A percentile compares a stretch with the other conserved stretches of the same genome.
These are phyloP conservation scores for Entomobrya proxima DNA, from an alignment of 2,888 invertebrate species.

Conservation along the genomic window DNA sequence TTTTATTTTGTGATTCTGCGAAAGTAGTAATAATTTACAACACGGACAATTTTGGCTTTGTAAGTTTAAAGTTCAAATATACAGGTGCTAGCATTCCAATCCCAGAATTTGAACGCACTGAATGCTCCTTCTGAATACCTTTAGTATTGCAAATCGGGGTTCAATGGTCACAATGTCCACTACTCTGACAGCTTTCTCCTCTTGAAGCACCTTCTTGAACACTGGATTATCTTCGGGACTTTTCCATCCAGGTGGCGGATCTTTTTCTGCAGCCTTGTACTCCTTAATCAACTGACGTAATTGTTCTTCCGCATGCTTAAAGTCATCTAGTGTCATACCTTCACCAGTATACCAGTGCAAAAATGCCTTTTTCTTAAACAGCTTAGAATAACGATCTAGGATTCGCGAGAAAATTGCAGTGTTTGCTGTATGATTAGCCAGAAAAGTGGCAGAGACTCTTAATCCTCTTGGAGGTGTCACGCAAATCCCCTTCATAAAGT, in stretches of 20 bases:
- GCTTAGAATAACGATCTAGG: slow-evolving; percentile 21
- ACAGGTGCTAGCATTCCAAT: slow-evolving; percentile 13
- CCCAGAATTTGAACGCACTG: slow-evolving; percentile 33
- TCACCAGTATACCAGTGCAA: too few relatives aligned
- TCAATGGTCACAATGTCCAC: slow-evolving; percentile 39
- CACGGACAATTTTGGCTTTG: too few relatives aligned
- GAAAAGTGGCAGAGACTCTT: slow-evolving; percentile 45
- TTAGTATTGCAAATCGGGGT: slow-evolving; percentile 4
- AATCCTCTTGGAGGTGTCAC: slow-evolving; percentile 59
- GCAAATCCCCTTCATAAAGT: slow-evolving; percentile 53
- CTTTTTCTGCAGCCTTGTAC: slow-evolving; percentile 29
- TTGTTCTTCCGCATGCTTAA: slow-evolving; percentile 36
- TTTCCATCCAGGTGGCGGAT: slow-evolving; percentile 17
- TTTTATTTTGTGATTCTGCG: too few relatives aligned
- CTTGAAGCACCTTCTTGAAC: slow-evolving; percentile 24
- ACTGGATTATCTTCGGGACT: slow-evolving; percentile 36
- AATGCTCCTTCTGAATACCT: slow-evolving; percentile 16
- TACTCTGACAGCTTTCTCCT: slow-evolving; percentile 29
- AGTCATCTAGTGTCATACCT: slow-evolving; percentile 58
- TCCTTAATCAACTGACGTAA: slow-evolving; percentile 25
- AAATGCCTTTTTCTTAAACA: slow-evolving; percentile 57
- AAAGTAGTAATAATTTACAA: too few relatives aligned
- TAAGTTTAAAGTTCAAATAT: too few relatives aligned
- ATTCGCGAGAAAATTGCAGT: slow-evolving; percentile 34
- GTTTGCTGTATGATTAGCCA: slow-evolving; percentile 51